These are phyloP conservation scores for Pipistrellus pipistrellus DNA, from an alignment of 2,797 vertebrate species.

Conservation along the genomic window DNA sequence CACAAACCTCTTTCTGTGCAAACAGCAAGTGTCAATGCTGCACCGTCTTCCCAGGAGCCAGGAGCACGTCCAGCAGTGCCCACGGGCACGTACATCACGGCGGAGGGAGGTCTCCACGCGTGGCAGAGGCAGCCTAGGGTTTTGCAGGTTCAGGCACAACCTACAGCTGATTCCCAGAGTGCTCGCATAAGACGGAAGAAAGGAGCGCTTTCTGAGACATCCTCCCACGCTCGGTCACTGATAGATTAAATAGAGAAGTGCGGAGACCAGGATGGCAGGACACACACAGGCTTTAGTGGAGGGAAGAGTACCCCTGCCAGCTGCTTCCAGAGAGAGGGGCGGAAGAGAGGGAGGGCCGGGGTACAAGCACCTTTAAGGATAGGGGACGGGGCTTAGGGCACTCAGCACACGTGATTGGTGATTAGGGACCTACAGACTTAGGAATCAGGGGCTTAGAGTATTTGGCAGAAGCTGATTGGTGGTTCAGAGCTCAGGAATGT, in stretches of 20 bases:
- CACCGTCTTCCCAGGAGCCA: not conserved
- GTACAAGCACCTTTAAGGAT: not conserved
- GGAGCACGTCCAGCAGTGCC: conserved; percentile 37
- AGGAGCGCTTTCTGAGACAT: conserved; percentile 35
- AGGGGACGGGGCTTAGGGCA: too few species aligned
- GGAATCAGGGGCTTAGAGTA: too few species aligned
- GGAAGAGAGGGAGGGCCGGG: too few species aligned
- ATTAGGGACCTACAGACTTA: too few species aligned
- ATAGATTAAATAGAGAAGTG: too few species aligned
- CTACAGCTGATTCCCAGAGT: not conserved
- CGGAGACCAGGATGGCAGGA: too few species aligned
- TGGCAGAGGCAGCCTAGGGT: not conserved
- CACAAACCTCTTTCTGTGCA: conserved; percentile 77
- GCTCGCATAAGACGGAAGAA: not conserved
- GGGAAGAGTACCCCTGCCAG: too few species aligned
- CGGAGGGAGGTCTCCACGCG: not conserved
- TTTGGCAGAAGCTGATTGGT: too few species aligned
- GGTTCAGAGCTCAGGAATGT: too few species aligned
- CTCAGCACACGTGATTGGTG: too few species aligned
- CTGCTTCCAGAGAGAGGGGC: too few species aligned
- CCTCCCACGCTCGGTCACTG: not conserved
- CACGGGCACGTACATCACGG: conserved; percentile 68
- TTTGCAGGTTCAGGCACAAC: not conserved
- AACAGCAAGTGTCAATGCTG: conserved; percentile 61
- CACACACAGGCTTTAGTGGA: too few species aligned